A percentile compares a stretch with the other conserved stretches of the same genome.
These are phyloP conservation scores for Ceratitis capitata DNA, from an alignment of 1,140 invertebrate genomes.

Conservation along the genomic window DNA sequence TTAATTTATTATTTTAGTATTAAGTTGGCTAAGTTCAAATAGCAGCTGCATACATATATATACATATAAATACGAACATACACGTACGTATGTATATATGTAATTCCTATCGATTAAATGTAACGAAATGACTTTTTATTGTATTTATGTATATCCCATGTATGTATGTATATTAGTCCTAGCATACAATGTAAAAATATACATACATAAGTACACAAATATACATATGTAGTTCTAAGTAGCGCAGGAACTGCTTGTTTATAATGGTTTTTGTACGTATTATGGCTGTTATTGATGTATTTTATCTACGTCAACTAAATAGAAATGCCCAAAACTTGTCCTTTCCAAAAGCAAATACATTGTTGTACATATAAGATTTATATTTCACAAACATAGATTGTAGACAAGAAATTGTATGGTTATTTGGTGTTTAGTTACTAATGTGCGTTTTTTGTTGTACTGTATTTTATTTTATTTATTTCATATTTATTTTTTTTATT, in stretches of 20 bases:
- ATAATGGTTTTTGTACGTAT: background rate
- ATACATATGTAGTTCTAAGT: background rate
- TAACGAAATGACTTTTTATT: constrained; percentile 35
- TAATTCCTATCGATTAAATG: constrained; percentile 26
- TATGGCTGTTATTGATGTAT: background rate
- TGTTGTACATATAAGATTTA: background rate
- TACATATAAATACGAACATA: too few relatives aligned
- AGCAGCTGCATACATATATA: too few relatives aligned
- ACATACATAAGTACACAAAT: background rate
- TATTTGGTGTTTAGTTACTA: constrained; percentile 31
- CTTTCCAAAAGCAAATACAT: background rate
- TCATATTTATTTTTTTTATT: too few relatives aligned
- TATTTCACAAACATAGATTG: background rate
- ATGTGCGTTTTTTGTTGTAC: background rate
- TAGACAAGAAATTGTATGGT: background rate
- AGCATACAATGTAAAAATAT: background rate
- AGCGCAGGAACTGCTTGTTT: background rate
- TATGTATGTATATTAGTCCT: background rate
- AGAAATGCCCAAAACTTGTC: constrained; percentile 31
- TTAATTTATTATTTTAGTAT: constrained; percentile 18
- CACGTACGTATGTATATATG: too few relatives aligned
- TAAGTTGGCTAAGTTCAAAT: constrained; percentile 5
- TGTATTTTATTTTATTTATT: background rate
- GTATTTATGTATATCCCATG: background rate
- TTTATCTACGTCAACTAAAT: background rate